Conservation (phyloP, 2,888 invertebrate genomes). For the Thymelicus sylvestris region DNA sequence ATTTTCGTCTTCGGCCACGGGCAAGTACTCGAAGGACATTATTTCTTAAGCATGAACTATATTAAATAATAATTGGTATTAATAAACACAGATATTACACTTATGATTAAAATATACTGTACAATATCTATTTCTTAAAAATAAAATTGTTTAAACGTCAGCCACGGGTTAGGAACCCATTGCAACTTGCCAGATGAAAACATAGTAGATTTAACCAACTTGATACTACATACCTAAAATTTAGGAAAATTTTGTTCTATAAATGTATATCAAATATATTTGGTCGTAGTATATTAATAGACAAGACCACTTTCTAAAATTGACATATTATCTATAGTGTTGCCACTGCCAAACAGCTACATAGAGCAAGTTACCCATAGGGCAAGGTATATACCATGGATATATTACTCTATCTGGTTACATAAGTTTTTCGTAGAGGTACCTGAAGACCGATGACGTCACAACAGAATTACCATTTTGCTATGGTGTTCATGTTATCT, state of each 20-base stretch:
- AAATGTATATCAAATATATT: slow-evolving; percentile 61
- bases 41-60: slow-evolving; percentile 81
- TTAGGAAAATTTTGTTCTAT: slow-evolving; percentile 46
- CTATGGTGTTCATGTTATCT: too few relatives aligned
- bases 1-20: slow-evolving; percentile 98
- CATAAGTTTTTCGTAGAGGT: too few relatives aligned
- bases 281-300: slow-evolving; percentile 61
- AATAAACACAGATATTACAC: slow-evolving; percentile 76
- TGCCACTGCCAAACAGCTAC: slow-evolving; percentile 44
- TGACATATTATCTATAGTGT: slow-evolving; percentile 60
- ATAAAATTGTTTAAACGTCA: slow-evolving; percentile 81
- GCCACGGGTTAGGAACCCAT: slow-evolving; percentile 83
- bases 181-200: slow-evolving; percentile 82
- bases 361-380: too few relatives aligned
- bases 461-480: too few relatives aligned
- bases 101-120: slow-evolving; percentile 78
- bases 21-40: slow-evolving; percentile 88
- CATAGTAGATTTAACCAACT: slow-evolving; percentile 63
- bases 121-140: slow-evolving; percentile 77
- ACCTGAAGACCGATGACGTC: too few relatives aligned
- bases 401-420: too few relatives aligned
- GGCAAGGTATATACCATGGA: too few relatives aligned
- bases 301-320: slow-evolving; percentile 74
- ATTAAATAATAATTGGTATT: slow-evolving; percentile 69
- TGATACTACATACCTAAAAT: slow-evolving; percentile 57